Conservation (phyloP, 2,888 invertebrate genomes). For the Xylota segnis region DNA sequence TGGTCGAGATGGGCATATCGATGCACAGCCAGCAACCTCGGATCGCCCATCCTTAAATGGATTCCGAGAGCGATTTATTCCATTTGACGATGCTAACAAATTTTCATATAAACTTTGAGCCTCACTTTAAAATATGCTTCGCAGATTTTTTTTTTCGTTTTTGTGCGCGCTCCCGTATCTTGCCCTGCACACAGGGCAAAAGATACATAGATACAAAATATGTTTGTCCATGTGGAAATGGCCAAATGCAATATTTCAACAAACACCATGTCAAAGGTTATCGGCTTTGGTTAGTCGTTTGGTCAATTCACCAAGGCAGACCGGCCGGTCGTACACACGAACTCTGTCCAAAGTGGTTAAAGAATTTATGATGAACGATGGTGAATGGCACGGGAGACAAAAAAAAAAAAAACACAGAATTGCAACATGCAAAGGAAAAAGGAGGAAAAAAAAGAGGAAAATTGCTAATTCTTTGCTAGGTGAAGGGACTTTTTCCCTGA, state of each 20-base stretch:
- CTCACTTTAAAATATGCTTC: conserved; percentile 36
- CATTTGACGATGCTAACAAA: conserved; percentile 67
- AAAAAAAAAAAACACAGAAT: conserved; percentile 20
- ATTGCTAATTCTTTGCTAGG: conserved; percentile 48
- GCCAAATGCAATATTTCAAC: conserved; percentile 74
- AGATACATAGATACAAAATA: conserved; percentile 14
- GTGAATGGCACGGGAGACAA: conserved; percentile 17
- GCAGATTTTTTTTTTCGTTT: conserved; percentile 21
- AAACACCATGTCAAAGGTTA: conserved; percentile 74
- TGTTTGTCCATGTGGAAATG: conserved; percentile 70
- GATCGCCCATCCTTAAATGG: conserved; percentile 39
- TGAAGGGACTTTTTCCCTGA: conserved; percentile 30
- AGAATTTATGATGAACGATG: conserved; percentile 69
- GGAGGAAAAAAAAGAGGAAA: conserved; percentile 54
- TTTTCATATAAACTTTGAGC: conserved; percentile 50
- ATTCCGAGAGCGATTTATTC: conserved; percentile 64
- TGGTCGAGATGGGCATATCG: conserved; percentile 1
- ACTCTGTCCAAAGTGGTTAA: conserved; percentile 33
- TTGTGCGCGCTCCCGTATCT: conserved; percentile 12
- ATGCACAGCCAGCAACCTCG: neutral
- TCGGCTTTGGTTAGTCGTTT: conserved; percentile 65
- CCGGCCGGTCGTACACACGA: neutral
- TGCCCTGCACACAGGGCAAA: conserved; percentile 4
- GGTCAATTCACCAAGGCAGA: conserved; percentile 14
- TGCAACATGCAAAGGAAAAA: conserved; percentile 25